Conservation (phyloP, 2,113 vertebrate species). For the Lepidothrix coronata region DNA sequence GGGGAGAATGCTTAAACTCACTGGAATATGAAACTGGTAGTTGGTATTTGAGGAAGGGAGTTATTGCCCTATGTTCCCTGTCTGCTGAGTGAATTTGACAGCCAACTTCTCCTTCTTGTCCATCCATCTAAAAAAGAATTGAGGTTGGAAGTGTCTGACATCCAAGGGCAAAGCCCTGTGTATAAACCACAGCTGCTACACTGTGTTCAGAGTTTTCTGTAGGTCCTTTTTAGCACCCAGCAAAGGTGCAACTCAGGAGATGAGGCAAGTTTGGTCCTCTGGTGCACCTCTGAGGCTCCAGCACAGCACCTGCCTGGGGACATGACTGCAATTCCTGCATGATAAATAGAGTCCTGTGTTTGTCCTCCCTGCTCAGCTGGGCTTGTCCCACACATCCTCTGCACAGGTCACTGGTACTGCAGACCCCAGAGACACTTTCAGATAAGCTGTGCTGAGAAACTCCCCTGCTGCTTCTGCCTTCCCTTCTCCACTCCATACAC, state of each 20-base stretch:
- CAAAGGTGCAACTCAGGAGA: not conserved
- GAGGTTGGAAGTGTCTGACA: not conserved
- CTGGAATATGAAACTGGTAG: not conserved
- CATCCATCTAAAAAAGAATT: not conserved
- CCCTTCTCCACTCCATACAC: not conserved
- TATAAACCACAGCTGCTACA: not conserved
- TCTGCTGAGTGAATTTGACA: not conserved
- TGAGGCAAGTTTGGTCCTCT: not conserved
- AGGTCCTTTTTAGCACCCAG: not conserved
- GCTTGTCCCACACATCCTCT: not conserved
- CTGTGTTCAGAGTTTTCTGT: not conserved
- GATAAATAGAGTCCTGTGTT: not conserved
- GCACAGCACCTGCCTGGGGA: not conserved
- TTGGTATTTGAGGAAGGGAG: not conserved
- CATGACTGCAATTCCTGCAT: rapidly evolving
- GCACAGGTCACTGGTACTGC: not conserved
- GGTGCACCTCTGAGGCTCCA: not conserved
- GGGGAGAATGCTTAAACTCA: not conserved
- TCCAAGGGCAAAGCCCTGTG: not conserved
- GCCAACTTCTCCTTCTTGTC: not conserved
- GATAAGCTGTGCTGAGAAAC: not conserved
- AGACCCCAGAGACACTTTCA: not conserved
- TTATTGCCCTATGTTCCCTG: not conserved
- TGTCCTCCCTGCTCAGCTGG: not conserved
- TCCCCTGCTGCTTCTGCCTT: no score